Evolutionary conservation across 1,140 invertebrate genomes (phyloP).

Genomic region (Tetragonula clypearis): DNA sequence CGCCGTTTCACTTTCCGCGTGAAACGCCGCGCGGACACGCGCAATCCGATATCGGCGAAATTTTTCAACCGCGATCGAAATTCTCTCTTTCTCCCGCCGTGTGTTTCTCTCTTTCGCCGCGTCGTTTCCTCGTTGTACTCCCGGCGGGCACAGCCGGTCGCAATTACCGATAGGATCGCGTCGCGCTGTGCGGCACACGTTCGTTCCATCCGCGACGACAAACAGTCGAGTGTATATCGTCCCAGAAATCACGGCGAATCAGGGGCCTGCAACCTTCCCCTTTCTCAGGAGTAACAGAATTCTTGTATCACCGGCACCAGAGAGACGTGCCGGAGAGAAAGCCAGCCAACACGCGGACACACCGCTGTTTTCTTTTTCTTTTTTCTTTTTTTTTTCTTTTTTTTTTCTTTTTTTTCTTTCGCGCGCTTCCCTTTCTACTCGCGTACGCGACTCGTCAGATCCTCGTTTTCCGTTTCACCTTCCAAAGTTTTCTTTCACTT

Average conservation of each 20-base stretch:
- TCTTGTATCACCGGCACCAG: constrained; percentile 1
- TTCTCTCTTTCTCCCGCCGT: not conserved
- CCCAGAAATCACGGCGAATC: constrained; percentile 67
- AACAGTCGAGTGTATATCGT: constrained; percentile 68
- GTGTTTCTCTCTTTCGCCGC: not conserved
- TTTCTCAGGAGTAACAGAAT: constrained; percentile 46
- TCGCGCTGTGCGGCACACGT: constrained; percentile 62
- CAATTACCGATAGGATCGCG: constrained; percentile 74
- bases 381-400: not conserved
- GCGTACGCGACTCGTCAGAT: not conserved
- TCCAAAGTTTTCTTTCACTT: not conserved
- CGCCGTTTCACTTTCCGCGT: not conserved
- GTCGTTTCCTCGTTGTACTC: constrained; percentile 32
- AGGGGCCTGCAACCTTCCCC: constrained; percentile 34
- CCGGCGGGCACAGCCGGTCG: constrained; percentile 57
- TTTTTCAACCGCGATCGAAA: constrained; percentile 46
- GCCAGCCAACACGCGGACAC: not conserved
- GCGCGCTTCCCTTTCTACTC: not conserved
- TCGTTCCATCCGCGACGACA: constrained; percentile 60
- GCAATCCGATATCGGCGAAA: not conserved
- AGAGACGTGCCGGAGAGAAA: constrained; percentile 31
- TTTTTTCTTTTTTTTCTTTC: constrained; percentile 1
- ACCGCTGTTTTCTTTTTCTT: not conserved
- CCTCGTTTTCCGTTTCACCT: not conserved
- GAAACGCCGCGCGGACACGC: not conserved